A percentile compares a stretch with the other conserved stretches of the same genome.
These are phyloP conservation scores for Antedon bifida DNA, from an alignment of 35 echinoderm and acorn worm genomes.

Conservation along the genomic window DNA sequence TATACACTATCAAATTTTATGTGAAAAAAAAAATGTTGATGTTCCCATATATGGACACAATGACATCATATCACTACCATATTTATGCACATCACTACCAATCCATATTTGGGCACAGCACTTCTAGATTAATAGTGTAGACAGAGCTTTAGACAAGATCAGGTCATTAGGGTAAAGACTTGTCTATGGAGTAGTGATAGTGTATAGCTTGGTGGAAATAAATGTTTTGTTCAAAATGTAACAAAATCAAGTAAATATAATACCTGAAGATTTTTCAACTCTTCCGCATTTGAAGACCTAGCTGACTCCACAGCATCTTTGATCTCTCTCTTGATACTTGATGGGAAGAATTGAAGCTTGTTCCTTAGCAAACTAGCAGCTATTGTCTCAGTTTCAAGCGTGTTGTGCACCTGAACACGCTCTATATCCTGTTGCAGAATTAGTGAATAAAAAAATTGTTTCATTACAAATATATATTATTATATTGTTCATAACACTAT, in stretches of 20 bases:
- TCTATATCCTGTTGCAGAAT: constrained; percentile 58
- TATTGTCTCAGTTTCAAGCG: constrained; percentile 92
- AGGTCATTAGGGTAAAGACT: too few relatives aligned
- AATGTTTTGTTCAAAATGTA: too few relatives aligned
- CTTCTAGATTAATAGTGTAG: too few relatives aligned
- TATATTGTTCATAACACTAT: neutral
- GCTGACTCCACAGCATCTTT: constrained; percentile 64
- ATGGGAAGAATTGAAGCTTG: constrained; percentile 75
- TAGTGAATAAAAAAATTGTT: neutral
- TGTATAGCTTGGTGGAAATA: too few relatives aligned
- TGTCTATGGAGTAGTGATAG: too few relatives aligned
- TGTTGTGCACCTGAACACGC: constrained; percentile 36
- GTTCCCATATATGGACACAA: too few relatives aligned
- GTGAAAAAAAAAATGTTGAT: too few relatives aligned
- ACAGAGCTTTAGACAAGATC: too few relatives aligned
- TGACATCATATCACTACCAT: neutral
- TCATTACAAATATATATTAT: neutral
- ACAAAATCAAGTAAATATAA: neutral
- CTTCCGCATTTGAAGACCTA: constrained; percentile 78
- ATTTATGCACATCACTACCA: too few relatives aligned
- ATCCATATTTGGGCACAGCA: neutral
- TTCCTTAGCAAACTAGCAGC: constrained; percentile 74
- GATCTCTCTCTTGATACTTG: constrained; percentile 63
- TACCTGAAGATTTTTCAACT: constrained; percentile 71
- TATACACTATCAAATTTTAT: too few relatives aligned